Conservation (phyloP, 2,113 vertebrate species). For the Bufo gargarizans region DNA sequence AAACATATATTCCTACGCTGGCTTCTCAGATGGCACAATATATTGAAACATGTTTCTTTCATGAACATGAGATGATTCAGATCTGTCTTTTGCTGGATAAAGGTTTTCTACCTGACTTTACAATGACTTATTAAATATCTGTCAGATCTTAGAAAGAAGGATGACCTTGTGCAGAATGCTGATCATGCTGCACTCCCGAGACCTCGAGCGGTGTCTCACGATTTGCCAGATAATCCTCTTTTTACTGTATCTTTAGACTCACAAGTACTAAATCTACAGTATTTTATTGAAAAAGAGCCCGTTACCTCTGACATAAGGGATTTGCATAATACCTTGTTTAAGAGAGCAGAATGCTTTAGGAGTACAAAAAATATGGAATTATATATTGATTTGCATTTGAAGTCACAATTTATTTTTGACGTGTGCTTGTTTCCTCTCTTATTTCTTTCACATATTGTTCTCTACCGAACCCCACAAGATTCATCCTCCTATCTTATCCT, state of each 20-base stretch:
- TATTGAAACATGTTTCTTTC: conserved; percentile 43
- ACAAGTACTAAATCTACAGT: background rate
- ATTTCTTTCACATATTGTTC: background rate
- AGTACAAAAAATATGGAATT: background rate
- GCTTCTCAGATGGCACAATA: background rate
- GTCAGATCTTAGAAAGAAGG: conserved; percentile 19
- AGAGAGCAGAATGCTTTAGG: background rate
- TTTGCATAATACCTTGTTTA: conserved; percentile 1
- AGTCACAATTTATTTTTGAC: background rate
- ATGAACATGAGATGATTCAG: conserved; percentile 26
- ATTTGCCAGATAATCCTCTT: background rate
- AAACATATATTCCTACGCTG: conserved; percentile 8
- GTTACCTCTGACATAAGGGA: background rate
- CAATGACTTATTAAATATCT: conserved; percentile 33
- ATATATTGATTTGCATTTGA: conserved; percentile 13
- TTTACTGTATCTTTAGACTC: background rate
- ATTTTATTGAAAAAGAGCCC: background rate
- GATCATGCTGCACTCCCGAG: conserved; percentile 15
- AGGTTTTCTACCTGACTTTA: conserved; percentile 31
- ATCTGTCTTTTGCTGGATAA: conserved; percentile 28
- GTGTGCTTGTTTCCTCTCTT: background rate
- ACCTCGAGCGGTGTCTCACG: background rate
- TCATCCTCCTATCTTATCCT: background rate
- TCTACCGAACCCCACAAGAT: background rate
- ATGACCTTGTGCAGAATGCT: conserved; percentile 37